A percentile compares a stretch with the other conserved stretches of the same genome.
Conservation (phyloP, 2,888 invertebrate species). For the Schrankia costaestrigalis region DNA sequence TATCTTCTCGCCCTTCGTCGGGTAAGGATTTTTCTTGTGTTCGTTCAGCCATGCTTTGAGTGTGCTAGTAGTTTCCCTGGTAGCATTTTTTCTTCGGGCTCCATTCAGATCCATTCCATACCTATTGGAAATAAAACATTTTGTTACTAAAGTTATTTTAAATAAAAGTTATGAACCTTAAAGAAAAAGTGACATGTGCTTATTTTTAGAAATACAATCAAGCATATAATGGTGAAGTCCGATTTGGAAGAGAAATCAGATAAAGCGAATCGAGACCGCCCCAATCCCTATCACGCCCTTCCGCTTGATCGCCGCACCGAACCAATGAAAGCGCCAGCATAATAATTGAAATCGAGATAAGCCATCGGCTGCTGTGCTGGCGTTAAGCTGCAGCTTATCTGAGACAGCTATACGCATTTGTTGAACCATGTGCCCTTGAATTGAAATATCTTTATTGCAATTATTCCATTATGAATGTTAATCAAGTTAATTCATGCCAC, state of each 20-base stretch:
- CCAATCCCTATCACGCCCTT: constrained; percentile 54
- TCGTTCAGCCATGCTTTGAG: constrained; percentile 99
- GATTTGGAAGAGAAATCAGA: constrained; percentile 71
- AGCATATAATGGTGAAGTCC: constrained; percentile 58
- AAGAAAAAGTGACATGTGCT: no score
- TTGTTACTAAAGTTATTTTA: constrained; percentile 7
- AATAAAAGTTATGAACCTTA: not conserved
- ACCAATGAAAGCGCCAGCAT: constrained; percentile 74
- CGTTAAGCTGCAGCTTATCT: constrained; percentile 74
- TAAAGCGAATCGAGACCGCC: constrained; percentile 63
- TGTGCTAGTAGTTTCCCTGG: constrained; percentile 98
- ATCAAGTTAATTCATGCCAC: constrained; percentile 42
- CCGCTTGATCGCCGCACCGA: constrained; percentile 49
- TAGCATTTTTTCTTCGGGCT: constrained; percentile 98
- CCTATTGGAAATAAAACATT: constrained; percentile 76
- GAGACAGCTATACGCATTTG: constrained; percentile 63
- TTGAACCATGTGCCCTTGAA: constrained; percentile 63
- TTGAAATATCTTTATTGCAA: constrained; percentile 63
- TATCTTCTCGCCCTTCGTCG: constrained; percentile 99
- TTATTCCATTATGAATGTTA: constrained; percentile 44
- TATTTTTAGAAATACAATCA: constrained; percentile 49
- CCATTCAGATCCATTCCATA: constrained; percentile 98
- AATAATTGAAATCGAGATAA: constrained; percentile 80
- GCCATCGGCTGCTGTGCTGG: constrained; percentile 69
- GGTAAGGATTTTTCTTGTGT: constrained; percentile 99